These are phyloP conservation scores for Petroica traversi DNA, from an alignment of 2,113 vertebrate species.

Conservation along the genomic window DNA sequence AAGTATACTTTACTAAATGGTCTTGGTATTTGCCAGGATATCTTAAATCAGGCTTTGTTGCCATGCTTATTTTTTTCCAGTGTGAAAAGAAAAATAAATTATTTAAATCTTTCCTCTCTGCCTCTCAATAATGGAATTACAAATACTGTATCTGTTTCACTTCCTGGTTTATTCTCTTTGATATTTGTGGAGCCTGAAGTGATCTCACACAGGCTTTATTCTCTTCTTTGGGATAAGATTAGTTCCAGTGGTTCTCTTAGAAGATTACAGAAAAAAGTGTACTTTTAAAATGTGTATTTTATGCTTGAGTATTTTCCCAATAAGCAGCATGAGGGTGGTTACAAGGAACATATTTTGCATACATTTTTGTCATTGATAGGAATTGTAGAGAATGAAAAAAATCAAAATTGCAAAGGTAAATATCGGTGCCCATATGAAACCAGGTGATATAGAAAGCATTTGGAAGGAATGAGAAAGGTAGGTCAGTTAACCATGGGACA, in stretches of 20 bases:
- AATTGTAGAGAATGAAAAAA: neutral
- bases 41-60: neutral
- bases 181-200: constrained; percentile 12
- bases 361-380: neutral
- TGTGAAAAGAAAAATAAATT: constrained; percentile 56
- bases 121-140: constrained; percentile 42
- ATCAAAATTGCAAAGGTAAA: neutral
- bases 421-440: neutral
- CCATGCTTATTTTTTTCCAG: neutral
- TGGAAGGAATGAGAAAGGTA: neutral
- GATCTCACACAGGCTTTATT: constrained; percentile 1
- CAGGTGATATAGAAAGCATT: neutral
- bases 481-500: neutral
- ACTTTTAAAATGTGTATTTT: neutral
- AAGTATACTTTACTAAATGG: neutral
- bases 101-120: constrained; percentile 53
- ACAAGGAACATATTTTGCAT: neutral
- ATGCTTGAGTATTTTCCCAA: neutral
- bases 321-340: neutral
- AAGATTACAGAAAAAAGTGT: neutral
- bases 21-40: neutral
- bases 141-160: constrained; percentile 54
- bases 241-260: constrained; percentile 13
- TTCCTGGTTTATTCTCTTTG: constrained; percentile 42
- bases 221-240: constrained; percentile 1